Base-by-base conservation (phyloP, 1,140 invertebrate genomes). In the Steinernema feltiae region DNA sequence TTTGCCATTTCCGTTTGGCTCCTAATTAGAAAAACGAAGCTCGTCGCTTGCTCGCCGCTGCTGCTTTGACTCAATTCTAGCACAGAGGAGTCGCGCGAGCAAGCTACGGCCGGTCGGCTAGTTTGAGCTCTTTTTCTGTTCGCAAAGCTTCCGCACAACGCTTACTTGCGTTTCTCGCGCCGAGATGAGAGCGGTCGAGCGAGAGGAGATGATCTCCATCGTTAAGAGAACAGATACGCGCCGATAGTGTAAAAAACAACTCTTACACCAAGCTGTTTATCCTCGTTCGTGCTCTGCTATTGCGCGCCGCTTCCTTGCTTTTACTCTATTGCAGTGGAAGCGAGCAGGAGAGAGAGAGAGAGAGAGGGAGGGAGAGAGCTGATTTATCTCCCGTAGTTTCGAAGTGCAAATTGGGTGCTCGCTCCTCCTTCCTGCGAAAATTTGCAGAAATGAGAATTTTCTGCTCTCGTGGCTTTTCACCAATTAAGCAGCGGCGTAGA, bases 21-120 rank as follows among this genome's bases (percentile, higher is more conserved):
- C 12, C 12, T 63, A 63, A 63, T 63, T 63, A 63, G 53, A 63
- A 63, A 63, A 63, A 63, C 53, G 12, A 63, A n/a, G 53, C 53
- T 63, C 53, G 41, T 46, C 41, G 41, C 41, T 46, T n/a, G 7
- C n/a, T n/a, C 41, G 41, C 41, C 41, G 41, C 41, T 46, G n/a
- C n/a, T n/a, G 41, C n/a, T 46, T n/a, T 7, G 7, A 46, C 41
- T 46, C 41, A 46, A 7, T 46, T n/a, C n/a, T n/a, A n/a, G n/a
- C n/a, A n/a, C n/a, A n/a, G n/a, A n/a, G n/a, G n/a, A n/a, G n/a
- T n/a, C n/a, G n/a, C n/a, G n/a, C n/a, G n/a, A n/a, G n/a, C n/a
- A n/a, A n/a, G n/a, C n/a, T n/a, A n/a, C n/a, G 41, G 41, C n/a
- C 41, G 7, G 7, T 46, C n/a, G 7, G 41, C 41, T 12, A 46